Base-by-base conservation (phyloP, 1,140 invertebrate species). In the Gonatopus flavifemur region DNA sequence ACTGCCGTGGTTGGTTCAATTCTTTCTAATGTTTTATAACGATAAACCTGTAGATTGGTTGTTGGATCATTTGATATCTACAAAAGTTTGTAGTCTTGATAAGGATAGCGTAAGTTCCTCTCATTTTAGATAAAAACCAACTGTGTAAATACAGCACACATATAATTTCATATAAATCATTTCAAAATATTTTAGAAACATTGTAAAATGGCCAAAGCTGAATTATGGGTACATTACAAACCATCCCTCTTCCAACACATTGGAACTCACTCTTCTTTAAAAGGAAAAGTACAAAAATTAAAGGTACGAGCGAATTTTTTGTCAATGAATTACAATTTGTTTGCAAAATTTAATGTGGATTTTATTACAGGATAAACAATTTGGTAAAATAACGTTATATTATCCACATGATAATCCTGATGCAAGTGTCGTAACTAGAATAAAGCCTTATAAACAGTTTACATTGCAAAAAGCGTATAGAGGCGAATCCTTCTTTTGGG, bases 21-120 rank as follows among this genome's bases (percentile, higher is more conserved):
- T 97, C 76, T 94, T 98, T 66, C 84, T 98, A 61, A 92, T 94
- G 81, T 96, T 97, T 77, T 90, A 96, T 76, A 91, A 91, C 67
- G 93, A 97, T 67, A 96, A 98, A 78, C 96, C 96, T 0, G 94
- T 97, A 0, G 96, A 98, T 72, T 98, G 96, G 96, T 78, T 98
- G 1, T 78, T 98, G 5, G 93, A 96, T 57, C 88, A 95, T 74
- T 86, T 96, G 42, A 85, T 97, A 22, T 87, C 88, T 51, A 94
- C 94, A 0, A 94, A 94, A 79, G 88, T 93, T 16, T 98, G 96
- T 72, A 88, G 86, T 55, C 86, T 90, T 41, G 90, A 93, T 59
- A 91, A 89, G 72, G 87, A 89, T 70, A 77, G 79, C 48, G 89
- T 91, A 78, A 85, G 86, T 83, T 58, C 52, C 36, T 10, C 37